Base-by-base conservation (phyloP, 2,888 invertebrate genomes). In the Xiphydria camelus region DNA sequence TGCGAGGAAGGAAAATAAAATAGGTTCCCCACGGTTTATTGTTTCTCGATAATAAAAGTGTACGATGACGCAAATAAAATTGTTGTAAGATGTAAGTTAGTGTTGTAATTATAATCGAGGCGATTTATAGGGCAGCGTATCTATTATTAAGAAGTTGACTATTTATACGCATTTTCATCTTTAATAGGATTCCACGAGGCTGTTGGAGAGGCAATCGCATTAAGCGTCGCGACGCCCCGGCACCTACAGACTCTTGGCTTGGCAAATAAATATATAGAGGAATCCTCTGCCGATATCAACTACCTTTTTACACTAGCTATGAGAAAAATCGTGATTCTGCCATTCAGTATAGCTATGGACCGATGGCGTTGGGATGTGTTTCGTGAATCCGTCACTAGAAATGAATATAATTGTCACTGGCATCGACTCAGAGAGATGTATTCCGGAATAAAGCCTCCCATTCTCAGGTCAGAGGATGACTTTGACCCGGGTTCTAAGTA, bases 401-500 rank as follows among this genome's bases (percentile, higher is more conserved):
- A 88, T 33, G 85, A 89, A 58, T 89, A 90, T 70, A 94, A 92
- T 68, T 90, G 91, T 53, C 89, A 91, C 57, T 94, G 90, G 87
- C 92, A 92, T 87, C 81, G 90, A 66, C 76, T 93, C 38, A 85
- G 91, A 68, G 91, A 91, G 73, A 83, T 86, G 68, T 91, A 88
- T 60, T 87, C 91, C 51, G 93, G 93, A 4, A 84, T 91, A 45
- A 91, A 91, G 60, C 93, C 93, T 0, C 92, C 93, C 1, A 87
- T 91, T 0, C 76, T 89, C 1, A 81, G 94, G 31, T 90, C 90
- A 0, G 93, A 94, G 75, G 81, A 85, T 51, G 92, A 95, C 77
- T 95, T 95, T 68, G 95, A 95, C 72, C 86, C 94, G 37, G 95
- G 94, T 2, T 86, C 94, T 31, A 95, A 95, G 74, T 95, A 92